Percentiles rank a stretch among this genome's conserved stretches.
phyloP scores from a whole-genome alignment of 2,888 invertebrate species.

The Apodemia duryi region DNA sequence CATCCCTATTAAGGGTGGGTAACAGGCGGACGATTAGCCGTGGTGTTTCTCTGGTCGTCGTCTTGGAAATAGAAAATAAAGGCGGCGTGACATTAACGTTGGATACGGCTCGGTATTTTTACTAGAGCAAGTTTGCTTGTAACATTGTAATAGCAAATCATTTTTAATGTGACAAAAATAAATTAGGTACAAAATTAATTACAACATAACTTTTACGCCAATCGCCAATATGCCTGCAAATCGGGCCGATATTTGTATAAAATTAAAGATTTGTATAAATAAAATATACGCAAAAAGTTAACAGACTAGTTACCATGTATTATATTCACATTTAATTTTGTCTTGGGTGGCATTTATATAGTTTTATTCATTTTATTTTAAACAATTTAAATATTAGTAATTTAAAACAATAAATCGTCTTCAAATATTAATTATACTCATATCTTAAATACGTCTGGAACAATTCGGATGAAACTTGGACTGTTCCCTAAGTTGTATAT shows the following conservation, averaged over 20 bases:
- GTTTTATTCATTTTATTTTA: no score
- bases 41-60: conserved; percentile 59
- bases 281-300: no score
- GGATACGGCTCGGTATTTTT: conserved; percentile 26
- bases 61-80: conserved; percentile 75
- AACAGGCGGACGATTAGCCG: conserved; percentile 69
- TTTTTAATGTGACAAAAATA: neutral
- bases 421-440: no score
- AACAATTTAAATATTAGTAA: no score
- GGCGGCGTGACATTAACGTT: conserved; percentile 56
- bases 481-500: no score
- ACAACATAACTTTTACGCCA: neutral
- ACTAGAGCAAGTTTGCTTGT: conserved; percentile 35
- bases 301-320: no score
- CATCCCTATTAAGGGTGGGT: conserved; percentile 40
- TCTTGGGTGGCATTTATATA: no score
- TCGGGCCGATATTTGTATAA: neutral
- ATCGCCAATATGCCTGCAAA: neutral
- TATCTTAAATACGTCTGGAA: no score
- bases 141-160: neutral
- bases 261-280: neutral
- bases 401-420: no score
- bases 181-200: neutral
- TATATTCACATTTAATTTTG: no score
- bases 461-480: no score